Evolutionary conservation across 2,888 invertebrate genomes (phyloP), one percentile per base, ranked within the genome.

Genomic region (Taphrorychus bicolor): DNA sequence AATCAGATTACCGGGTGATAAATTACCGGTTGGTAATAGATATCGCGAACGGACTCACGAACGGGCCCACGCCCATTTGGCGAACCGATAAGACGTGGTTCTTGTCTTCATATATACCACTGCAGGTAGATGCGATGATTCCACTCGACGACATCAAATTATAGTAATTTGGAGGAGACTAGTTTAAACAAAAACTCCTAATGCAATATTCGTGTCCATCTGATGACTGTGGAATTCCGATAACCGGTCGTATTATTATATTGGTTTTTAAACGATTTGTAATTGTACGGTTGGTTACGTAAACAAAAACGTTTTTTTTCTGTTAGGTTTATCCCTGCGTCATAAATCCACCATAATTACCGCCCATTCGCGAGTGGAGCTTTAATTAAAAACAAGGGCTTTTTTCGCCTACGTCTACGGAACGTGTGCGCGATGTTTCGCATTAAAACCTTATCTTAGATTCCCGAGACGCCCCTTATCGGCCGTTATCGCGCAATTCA

Each of bases 1-100:
- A 79, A 80, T 80, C 80, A 76, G 80, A 80, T 80, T 79, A 77
- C 75, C 75, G 75, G 32, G 76, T 80, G 80, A 80, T 80, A 79
- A 80, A 80, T 80, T 80, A 77, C 78, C 74, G 61, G 61, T 74
- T 79, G 61, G 78, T 79, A 80, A 80, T 79, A 80, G 80, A 80
- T 80, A 80, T 79, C 79, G 77, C 76, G 75, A 59, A 76, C 75
- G 74, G 74, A 75, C 78, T 79, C 80, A 79, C 80, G 80, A 75
- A 61, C 19, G 54, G 60, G 61, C 74, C 74, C 71, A 61, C 71
- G 66, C 73, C 54, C 54, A 51, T 51, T 54, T 32, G 7, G n/a
- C 5, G 19, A 11, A 19, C n/a, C 51, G 51, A 51, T 51, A 51
- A 51, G 51, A 21, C 51, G 22, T 51, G 18, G 19, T 51, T 51